Base-by-base conservation (phyloP, 2,888 invertebrate genomes). In the Hydropsyche betteni region DNA sequence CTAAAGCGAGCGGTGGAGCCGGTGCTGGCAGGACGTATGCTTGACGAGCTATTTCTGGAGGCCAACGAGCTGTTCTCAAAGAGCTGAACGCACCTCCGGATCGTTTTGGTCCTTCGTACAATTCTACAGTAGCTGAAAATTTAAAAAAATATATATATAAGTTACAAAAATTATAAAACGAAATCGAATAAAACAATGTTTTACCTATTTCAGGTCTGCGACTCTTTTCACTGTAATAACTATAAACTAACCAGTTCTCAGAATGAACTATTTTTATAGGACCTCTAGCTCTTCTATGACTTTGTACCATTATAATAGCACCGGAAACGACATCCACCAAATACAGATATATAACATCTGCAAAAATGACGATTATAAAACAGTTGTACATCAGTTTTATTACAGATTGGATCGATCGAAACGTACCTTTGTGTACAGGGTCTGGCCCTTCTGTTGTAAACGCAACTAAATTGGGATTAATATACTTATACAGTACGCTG, bases 401-500 rank as follows among this genome's bases (percentile, higher is more conserved):
- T 68, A 44, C 24, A 24, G 2, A 24, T 24, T 2, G 24, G 2
- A 24, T 24, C n/a, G n/a, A 44, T 8, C 10, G 44, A 44, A 75
- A 81, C 83, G 82, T 83, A 93, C 93, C 90, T 88, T 94, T 95
- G 81, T 94, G 92, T 72, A 91, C 83, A 7, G 89, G 88, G 82
- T 95, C 94, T 14, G 90, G 89, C 44, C 92, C 92, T 82, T 94
- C 90, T 0, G 95, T 93, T 36, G 94, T 90, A 78, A 98, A 89
- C 12, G 95, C 95, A 78, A 98, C 91, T 80, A 99, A 88, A 87
- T 99, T 99, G 38, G 99, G 99, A 89, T 99, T 99, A 80, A 95
- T 90, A 85, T 99, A 99, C 86, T 99, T 99, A 88, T 99, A 99
- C 52, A 99, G 90, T 74, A 99, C 99, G 81, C 96, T 96, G 79